These are phyloP conservation scores for Thalpophila matura DNA, from an alignment of 2,888 invertebrate genomes.

Conservation along the genomic window DNA sequence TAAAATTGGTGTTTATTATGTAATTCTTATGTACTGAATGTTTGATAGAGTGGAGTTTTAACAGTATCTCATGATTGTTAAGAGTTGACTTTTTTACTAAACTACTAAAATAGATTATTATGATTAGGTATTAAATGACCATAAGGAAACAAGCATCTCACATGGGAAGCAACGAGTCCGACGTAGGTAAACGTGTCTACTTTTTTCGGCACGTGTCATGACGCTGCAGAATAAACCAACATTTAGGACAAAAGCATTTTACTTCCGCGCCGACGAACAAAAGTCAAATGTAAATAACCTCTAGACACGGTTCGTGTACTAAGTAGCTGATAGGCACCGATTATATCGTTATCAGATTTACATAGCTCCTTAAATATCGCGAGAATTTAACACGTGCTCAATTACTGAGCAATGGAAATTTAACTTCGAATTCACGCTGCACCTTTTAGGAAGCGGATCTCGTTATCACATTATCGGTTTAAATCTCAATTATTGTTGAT, in stretches of 20 bases:
- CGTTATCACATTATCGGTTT: slow-evolving; percentile 76
- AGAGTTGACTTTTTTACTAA: not conserved
- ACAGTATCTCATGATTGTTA: too few relatives aligned
- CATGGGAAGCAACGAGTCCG: not conserved
- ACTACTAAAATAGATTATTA: not conserved
- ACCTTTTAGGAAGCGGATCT: slow-evolving; percentile 86
- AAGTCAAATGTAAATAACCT: slow-evolving; percentile 91
- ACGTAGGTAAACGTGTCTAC: slow-evolving; percentile 30
- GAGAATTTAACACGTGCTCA: slow-evolving; percentile 52
- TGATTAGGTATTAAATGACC: not conserved
- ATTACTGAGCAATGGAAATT: slow-evolving; percentile 72
- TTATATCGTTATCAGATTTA: slow-evolving; percentile 67
- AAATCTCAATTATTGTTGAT: slow-evolving; percentile 78
- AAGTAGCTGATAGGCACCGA: slow-evolving; percentile 72
- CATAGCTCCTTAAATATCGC: slow-evolving; percentile 68
- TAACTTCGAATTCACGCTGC: slow-evolving; percentile 52
- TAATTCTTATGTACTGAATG: not conserved
- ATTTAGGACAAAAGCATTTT: slow-evolving; percentile 83
- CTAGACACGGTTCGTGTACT: slow-evolving; percentile 76
- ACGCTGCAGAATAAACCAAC: slow-evolving; percentile 67
- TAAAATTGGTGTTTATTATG: not conserved
- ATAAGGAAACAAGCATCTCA: not conserved
- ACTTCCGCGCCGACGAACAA: slow-evolving; percentile 86
- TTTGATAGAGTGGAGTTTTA: not conserved
- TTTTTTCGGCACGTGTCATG: slow-evolving; percentile 38